Evolutionary conservation across 2,888 invertebrate species (phyloP), one percentile per base, ranked within the genome.

Genomic region (Liodrosophila aerea): DNA sequence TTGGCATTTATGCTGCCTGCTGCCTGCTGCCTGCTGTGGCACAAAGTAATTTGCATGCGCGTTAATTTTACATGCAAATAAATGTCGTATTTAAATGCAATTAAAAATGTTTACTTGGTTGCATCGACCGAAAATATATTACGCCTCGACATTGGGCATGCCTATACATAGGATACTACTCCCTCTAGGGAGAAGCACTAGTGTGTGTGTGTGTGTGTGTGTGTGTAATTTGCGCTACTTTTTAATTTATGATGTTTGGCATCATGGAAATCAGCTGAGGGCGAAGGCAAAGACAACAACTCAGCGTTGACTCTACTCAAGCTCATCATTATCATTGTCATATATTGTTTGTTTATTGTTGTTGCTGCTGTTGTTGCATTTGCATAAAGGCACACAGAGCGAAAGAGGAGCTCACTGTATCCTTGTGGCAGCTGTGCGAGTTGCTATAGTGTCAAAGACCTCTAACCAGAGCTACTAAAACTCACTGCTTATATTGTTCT

Each of bases 51-150:
- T 88, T 87, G 83, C 85, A 82, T 83, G 70, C 76, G 74, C 86
- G 86, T 87, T 87, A 88, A 87, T 88, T 87, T 87, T 80, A 87
- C 85, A 87, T 76, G 86, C 85, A 87, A 87, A 88, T 87, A 87
- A 88, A 87, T 87, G 88, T 88, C 85, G 87, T 85, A 87, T 87
- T 87, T 88, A 87, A 87, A 88, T 88, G 88, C 88, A 87, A 87
- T 87, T 88, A 87, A 87, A 84, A 85, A 68, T 77, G 85, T 85
- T 84, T 85, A 83, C 85, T 77, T 67, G 69, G 70, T 47, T 85
- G 83, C 83, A 60, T 39, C 64, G 39, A 29, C 39, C 58, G 18
- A 54, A 62, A 63, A 52, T 47, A 45, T 29, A 41, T 11, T n/a
- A 8, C 12, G 15, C 12, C 53, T 31, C 18, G 27, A 44, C 56